Conservation (phyloP, 2,888 invertebrate genomes). For the Liopterus haemorrhoidalis region DNA sequence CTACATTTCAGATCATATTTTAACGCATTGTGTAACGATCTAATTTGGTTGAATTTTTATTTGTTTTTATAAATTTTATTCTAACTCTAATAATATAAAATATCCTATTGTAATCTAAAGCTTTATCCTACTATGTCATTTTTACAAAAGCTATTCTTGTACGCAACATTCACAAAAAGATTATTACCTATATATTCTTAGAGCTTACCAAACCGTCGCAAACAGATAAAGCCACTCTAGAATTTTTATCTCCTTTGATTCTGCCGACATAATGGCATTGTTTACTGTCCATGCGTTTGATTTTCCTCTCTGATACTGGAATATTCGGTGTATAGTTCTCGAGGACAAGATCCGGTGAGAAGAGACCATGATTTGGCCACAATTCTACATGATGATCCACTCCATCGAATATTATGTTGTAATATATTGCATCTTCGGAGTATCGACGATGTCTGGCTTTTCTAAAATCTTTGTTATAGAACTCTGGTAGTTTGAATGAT, state of each 20-base stretch:
- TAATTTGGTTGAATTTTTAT: too few relatives aligned
- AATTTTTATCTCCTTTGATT: constrained; percentile 43
- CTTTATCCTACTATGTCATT: too few relatives aligned
- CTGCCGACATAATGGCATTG: constrained; percentile 51
- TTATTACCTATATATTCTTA: constrained; percentile 48
- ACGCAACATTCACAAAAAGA: too few relatives aligned
- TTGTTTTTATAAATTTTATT: neutral
- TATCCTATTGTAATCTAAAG: too few relatives aligned
- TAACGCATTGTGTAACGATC: too few relatives aligned
- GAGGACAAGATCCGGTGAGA: constrained; percentile 45
- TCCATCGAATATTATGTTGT: constrained; percentile 39
- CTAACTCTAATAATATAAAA: neutral
- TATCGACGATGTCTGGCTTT: constrained; percentile 5
- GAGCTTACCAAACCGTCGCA: constrained; percentile 48
- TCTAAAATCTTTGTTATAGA: constrained; percentile 40
- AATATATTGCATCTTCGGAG: constrained; percentile 38
- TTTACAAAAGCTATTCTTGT: too few relatives aligned
- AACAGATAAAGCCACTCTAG: constrained; percentile 50
- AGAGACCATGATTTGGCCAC: constrained; percentile 49
- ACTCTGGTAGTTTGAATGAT: constrained; percentile 46
- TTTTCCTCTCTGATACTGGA: constrained; percentile 35
- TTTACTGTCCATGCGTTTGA: constrained; percentile 34
- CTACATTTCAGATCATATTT: too few relatives aligned
- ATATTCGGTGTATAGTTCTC: constrained; percentile 37
- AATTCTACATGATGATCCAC: constrained; percentile 46